Evolutionary conservation across 2,888 invertebrate species (phyloP), one percentile per base, ranked within the genome.

Genomic region (Pyrgus malvae): DNA sequence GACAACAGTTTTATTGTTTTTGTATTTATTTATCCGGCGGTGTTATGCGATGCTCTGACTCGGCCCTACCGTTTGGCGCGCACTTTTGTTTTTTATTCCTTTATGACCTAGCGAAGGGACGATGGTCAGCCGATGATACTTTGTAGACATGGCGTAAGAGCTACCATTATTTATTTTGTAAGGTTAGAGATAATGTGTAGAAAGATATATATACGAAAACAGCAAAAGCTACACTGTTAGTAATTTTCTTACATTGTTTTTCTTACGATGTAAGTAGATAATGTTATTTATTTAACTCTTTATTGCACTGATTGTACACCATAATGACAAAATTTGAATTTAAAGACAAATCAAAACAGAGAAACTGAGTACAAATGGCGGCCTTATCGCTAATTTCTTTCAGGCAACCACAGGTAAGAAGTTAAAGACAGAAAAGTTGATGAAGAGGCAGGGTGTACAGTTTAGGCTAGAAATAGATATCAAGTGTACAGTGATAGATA

Each of bases 1-100:
- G 85, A 88, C 88, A 89, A 86, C 80, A 82, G 79, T 89, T 89
- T 89, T 88, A 89, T 88, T 88, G 85, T 87, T 89, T 89, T 89
- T 83, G 86, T 87, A 86, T 89, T 83, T 89, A 89, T 89, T 87
- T 88, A 87, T 88, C 85, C 74, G 76, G 65, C 76, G 77, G 70
- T 79, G 78, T 82, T 83, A 77, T 79, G 74, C 75, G 76, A 72
- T 77, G 74, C 78, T 69, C 74, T 68, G 71, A 75, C 78, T 70
- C 74, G 68, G 70, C 71, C 78, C 72, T 74, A 75, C 76, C 74
- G 75, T 76, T 76, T 76, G 75, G 70, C 72, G 71, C 72, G 72
- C 68, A 70, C 42, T 50, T 50, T 50, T 50, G 29, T 50, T 50
- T 50, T 50, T 50, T 50, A 35, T 50, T 35, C 72, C 73, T 77